phyloP scores from a whole-genome alignment of 2,888 invertebrate genomes.

The Laspeyria flexula region DNA sequence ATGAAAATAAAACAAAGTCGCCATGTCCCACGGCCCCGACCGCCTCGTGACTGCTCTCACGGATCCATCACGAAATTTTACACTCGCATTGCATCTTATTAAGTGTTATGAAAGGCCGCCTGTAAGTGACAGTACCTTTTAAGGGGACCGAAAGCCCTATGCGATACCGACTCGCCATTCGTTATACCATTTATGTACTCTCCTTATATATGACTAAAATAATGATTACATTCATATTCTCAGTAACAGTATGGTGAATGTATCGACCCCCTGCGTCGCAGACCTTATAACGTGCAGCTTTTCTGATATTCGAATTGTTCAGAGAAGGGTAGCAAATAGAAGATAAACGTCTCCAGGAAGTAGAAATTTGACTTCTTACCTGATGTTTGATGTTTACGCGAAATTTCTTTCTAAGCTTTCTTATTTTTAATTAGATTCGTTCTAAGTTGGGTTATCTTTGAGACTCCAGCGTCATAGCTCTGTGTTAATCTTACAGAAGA shows the following conservation, averaged over 20 bases:
- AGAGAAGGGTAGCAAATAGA: too few relatives aligned
- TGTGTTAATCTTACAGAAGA: too few relatives aligned
- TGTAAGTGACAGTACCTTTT: slow-evolving; percentile 77
- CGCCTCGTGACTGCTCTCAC: slow-evolving; percentile 78
- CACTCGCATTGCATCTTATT: slow-evolving; percentile 77
- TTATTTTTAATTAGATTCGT: too few relatives aligned
- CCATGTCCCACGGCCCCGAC: slow-evolving; percentile 71
- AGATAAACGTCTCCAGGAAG: too few relatives aligned
- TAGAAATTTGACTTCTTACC: too few relatives aligned
- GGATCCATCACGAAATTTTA: slow-evolving; percentile 80
- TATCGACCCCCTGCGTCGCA: background rate
- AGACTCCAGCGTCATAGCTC: too few relatives aligned
- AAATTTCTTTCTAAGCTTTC: too few relatives aligned
- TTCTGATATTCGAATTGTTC: background rate
- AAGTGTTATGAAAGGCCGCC: slow-evolving; percentile 78
- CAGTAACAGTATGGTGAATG: background rate
- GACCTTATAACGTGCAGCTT: background rate
- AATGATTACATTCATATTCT: background rate
- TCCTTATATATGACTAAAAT: slow-evolving; percentile 4
- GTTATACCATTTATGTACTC: slow-evolving; percentile 34
- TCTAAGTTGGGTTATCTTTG: too few relatives aligned
- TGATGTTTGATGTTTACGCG: too few relatives aligned
- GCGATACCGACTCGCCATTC: slow-evolving; percentile 41
- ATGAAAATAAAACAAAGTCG: slow-evolving; percentile 71
- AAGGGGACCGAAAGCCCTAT: slow-evolving; percentile 61